These are phyloP conservation scores for Nesoenas mayeri DNA, from an alignment of 2,113 vertebrate species.

Conservation along the genomic window DNA sequence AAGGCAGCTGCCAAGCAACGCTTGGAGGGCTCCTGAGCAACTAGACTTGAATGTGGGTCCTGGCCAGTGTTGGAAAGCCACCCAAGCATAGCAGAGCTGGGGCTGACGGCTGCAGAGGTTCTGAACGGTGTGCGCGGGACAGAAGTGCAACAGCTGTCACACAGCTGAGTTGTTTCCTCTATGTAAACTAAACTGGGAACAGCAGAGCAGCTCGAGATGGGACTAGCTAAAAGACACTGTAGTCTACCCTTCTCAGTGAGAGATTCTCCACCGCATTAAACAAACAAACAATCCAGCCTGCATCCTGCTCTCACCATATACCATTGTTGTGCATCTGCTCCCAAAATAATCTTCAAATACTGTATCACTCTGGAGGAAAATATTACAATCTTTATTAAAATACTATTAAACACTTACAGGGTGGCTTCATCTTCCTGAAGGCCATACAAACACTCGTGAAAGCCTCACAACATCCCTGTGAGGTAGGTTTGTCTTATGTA, in stretches of 20 bases:
- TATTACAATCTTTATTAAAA: constrained; percentile 33
- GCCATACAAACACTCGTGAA: not conserved
- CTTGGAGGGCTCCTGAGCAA: not conserved
- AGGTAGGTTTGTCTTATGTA: constrained; percentile 9
- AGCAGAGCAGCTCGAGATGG: not conserved
- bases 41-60: not conserved
- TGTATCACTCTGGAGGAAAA: not conserved
- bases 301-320: not conserved
- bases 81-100: not conserved
- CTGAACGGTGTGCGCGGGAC: not conserved
- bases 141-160: not conserved
- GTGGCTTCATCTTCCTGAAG: not conserved
- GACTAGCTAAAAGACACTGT: not conserved
- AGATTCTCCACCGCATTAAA: not conserved
- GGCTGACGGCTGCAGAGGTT: not conserved
- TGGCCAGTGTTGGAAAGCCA: not conserved
- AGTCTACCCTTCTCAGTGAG: not conserved
- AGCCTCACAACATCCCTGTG: constrained; percentile 19
- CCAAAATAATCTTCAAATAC: not conserved
- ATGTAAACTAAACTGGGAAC: not conserved
- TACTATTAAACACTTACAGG: not conserved
- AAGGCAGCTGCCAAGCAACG: not conserved
- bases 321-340: not conserved
- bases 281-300: not conserved
- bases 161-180: not conserved